Evolutionary conservation across 2,797 vertebrate genomes (phyloP), one percentile per base, ranked within the genome.

Genomic region (Danio albolineatus): DNA sequence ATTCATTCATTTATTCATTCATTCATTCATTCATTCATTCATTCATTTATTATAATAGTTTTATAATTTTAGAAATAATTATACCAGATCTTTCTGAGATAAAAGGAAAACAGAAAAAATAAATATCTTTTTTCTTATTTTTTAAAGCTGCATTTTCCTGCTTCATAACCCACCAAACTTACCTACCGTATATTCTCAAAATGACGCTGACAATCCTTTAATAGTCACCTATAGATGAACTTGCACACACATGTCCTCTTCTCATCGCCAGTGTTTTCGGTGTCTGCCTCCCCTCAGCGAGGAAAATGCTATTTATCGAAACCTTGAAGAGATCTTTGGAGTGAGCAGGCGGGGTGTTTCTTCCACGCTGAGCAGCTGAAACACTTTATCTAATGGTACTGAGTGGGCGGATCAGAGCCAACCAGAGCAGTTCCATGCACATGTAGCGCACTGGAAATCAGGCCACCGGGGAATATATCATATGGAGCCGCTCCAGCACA

Each of bases 331-430:
- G 57, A 61, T 78, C 13, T 71, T 61, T 60, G 46, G 19, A 78
- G 57, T 51, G 64, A 19, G 61, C 38, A 57, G 8, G 56, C 44
- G 46, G 49, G 56, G 41, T 73, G 49, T 39, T 57, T 73, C 49
- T 71, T 82, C 62, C 61, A 77, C 12, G 39, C 70, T 19, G 70
- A 65, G 71, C 67, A 79, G 69, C 67, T 46, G 36, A 56, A 79
- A 80, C 77, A 79, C 76, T 83, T 86, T 85, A 83, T 86, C 84
- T 81, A 83, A 85, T 80, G 83, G 74, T 62, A 67, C 61, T 76
- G 83, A 74, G 83, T 83, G 75, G 85, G 83, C 51, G 76, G 78
- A 86, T 88, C 82, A 80, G 74, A 86, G 76, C 59, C 56, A 70
- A 78, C 43, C 78, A 66, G 74, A 73, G 74, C 66, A 61, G 78